Evolutionary conservation across 1,140 invertebrate species (phyloP), one percentile per base, ranked within the genome.

Genomic region (Pachyrhynchus sulphureomaculatus): DNA sequence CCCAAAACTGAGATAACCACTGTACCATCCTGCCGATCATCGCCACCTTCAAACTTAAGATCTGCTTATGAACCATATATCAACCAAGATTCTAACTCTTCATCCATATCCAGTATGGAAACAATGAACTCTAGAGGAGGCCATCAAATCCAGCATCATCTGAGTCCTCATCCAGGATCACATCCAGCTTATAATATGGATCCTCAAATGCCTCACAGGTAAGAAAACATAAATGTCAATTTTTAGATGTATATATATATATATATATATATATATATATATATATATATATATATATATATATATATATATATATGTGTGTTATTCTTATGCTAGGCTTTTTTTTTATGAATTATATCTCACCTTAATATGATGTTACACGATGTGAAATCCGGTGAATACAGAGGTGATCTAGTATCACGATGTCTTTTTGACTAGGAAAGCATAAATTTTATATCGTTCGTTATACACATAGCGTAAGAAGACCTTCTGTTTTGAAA

Each of bases 81-180:
- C 48, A 85, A 83, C 66, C 84, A 86, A 71, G 86, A 87, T 66
- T 86, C 85, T 0, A 88, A 89, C 75, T 90, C 88, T 6, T 86
- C 84, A 3, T 86, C 84, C 18, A 80, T 86, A 74, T 88, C 87
- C 13, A 87, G 83, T 67, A 87, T 89, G 84, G 88, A 89, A 70
- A 82, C 86, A 53, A 83, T 84, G 78, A 79, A 78, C 2, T 78
- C 80, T 0, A 74, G 82, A 23, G 66, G 70, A 23, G 66, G 77
- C 68, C 67, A 79, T 41, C 73, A 75, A 20, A 74, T 74, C 41
- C 61, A 71, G 8, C 70, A 78, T 74, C 70, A 78, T 74, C 0
- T 75, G 39, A 59, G 55, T n/a, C 55, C 68, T 1, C 68, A 68
- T 48, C 61, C 78, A 74, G 72, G 80, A 69, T 81, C 69, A 64